Base-by-base conservation (phyloP, 2,797 vertebrate genomes). In the Gallinago solitaria region DNA sequence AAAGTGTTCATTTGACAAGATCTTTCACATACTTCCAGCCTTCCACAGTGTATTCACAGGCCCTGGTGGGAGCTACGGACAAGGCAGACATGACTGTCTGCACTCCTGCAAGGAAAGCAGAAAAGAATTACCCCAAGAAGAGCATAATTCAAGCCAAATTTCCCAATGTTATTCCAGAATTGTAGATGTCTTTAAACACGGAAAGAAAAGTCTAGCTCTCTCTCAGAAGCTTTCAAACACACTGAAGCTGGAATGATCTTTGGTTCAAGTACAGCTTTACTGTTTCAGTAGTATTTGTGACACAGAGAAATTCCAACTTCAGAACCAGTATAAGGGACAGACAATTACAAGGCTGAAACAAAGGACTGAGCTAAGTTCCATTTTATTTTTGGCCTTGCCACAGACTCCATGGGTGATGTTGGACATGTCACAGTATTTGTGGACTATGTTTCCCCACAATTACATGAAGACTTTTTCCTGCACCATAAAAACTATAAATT, bases 11-110 rank as follows among this genome's bases (percentile, higher is more conserved):
- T 96, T 99, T 99, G 92, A 96, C 59, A 17, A 98, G 98, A 21
- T 99, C 98, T 93, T 99, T 99, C 82, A 99, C 13, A 1, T 99
- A 99, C 41, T 99, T 98, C 97, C 99, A 93, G 84, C 99, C 98
- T 86, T 99, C 97, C 68, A 33, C 96, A 53, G 98, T 98, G 96
- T 98, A 99, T 54, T 98, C 98, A 57, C 95, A 92, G 82, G 97
- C 98, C 96, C 97, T 99, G 93, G 98, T 97, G 27, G 99, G 99
- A 64, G 98, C 99, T 21, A 97, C 98, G 0, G 99, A 99, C 84
- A 99, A 98, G 37, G 98, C 90, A 17, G 98, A 98, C 96, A 99
- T 98, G 25, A 98, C 97, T 32, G 88, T 97, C 90, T 98, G 98
- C 65, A 99, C 98, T 64, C 99, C 99, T 99, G 98, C 35, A 97